Conservation (phyloP, 64 coral and sea anemone species). For the Dendronephthya gigantea region DNA sequence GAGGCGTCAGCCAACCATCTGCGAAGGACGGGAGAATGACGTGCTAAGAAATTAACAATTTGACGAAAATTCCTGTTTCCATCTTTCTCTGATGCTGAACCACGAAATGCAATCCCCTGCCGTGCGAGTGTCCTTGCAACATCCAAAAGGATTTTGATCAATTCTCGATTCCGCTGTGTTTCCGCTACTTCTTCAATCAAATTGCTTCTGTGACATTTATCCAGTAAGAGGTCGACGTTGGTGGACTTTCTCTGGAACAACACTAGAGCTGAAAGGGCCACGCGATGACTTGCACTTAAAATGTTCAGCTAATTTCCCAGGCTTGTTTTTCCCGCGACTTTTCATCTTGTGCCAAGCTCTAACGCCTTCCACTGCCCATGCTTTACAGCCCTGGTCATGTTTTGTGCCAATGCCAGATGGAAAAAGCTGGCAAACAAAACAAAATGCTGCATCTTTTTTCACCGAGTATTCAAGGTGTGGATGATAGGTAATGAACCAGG, state of each 20-base stretch:
- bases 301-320: neutral
- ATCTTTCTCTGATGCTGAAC: neutral
- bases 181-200: neutral
- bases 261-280: neutral
- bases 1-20: neutral
- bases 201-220: neutral
- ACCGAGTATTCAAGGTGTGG: neutral
- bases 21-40: neutral
- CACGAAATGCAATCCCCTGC: neutral
- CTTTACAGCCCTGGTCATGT: constrained; percentile 13
- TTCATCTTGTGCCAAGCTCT: neutral
- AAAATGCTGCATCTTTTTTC: constrained; percentile 6
- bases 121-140: constrained; percentile 4
- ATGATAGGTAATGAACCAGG: neutral
- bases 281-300: neutral
- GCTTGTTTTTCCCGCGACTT: neutral
- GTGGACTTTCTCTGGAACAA: neutral
- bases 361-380: neutral
- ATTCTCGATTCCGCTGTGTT: neutral
- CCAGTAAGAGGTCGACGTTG: neutral
- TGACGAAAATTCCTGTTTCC: neutral
- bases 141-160: neutral
- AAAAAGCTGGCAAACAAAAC: constrained; percentile 9
- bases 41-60: neutral
- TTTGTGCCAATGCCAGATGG: constrained; percentile 11